Percentiles rank a stretch among this genome's conserved stretches.
phyloP scores from a whole-genome alignment of 2,113 vertebrate species.

The Podarcis muralis region DNA sequence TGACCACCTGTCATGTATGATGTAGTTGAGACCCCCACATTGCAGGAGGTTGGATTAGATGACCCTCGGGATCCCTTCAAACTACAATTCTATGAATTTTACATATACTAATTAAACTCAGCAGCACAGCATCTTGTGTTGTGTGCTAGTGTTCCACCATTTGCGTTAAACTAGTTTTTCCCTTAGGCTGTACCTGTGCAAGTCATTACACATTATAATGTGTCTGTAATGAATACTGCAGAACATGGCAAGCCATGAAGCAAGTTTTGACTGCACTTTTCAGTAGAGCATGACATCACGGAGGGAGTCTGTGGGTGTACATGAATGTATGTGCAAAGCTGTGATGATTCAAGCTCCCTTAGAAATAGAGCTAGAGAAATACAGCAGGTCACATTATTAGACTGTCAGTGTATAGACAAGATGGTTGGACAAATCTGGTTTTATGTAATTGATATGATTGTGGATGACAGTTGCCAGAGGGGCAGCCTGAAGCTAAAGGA shows the following conservation, averaged over 20 bases:
- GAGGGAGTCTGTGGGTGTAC: not conserved
- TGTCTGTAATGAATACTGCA: not conserved
- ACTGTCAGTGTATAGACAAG: constrained; percentile 43
- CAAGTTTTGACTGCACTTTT: not conserved
- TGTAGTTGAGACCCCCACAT: no score
- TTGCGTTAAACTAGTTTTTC: not conserved
- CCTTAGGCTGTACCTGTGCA: not conserved
- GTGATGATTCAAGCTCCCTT: constrained; percentile 2
- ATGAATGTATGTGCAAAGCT: not conserved
- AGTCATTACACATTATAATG: not conserved
- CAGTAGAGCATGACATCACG: not conserved
- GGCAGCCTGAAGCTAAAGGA: constrained; percentile 53
- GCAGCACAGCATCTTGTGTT: not conserved
- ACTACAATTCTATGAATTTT: not conserved
- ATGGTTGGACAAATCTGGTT: constrained; percentile 47
- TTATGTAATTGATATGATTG: constrained; percentile 60
- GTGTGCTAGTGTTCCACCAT: not conserved
- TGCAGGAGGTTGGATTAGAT: no score
- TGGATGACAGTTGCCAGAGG: constrained; percentile 61
- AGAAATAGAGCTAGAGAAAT: constrained; percentile 21
- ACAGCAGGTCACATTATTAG: constrained; percentile 48
- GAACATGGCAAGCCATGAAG: not conserved
- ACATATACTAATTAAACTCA: not conserved
- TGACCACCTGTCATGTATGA: no score
- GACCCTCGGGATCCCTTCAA: no score